These are phyloP conservation scores for Poeciliopsis occidentalis DNA, from an alignment of 2,113 vertebrate genomes.

Conservation along the genomic window DNA sequence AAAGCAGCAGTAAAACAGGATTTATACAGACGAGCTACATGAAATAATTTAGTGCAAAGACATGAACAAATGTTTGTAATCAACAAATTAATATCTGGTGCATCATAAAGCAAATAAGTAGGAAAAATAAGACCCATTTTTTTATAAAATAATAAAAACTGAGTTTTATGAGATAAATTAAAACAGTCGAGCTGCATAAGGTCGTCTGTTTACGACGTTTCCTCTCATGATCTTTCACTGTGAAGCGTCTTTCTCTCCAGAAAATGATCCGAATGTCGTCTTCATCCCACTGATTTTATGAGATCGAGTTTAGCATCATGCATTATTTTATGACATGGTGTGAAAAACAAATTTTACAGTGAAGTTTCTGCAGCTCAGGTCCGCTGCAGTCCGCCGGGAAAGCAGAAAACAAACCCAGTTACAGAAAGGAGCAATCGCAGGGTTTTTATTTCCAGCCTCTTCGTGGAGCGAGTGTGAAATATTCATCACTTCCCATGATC, in stretches of 20 bases:
- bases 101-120: too few relatives aligned
- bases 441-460: background rate
- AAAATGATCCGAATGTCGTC: background rate
- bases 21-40: too few relatives aligned
- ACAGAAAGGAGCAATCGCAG: conserved; percentile 7
- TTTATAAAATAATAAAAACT: background rate
- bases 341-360: background rate
- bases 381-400: too few relatives aligned
- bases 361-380: background rate
- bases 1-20: background rate
- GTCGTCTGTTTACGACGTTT: background rate
- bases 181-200: background rate
- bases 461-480: conserved; percentile 36
- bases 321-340: background rate
- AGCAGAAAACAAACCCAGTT: background rate
- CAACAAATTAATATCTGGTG: too few relatives aligned
- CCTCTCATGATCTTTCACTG: background rate
- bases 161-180: background rate
- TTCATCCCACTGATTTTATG: background rate
- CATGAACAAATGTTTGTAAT: too few relatives aligned
- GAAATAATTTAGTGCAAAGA: too few relatives aligned
- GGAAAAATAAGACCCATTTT: too few relatives aligned
- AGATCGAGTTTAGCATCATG: background rate
- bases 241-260: background rate
- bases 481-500: conserved; percentile 51